Percentiles rank a stretch among this genome's conserved stretches.
Conservation (phyloP, 2,113 vertebrate species). For the Alaudala cheleensis region DNA sequence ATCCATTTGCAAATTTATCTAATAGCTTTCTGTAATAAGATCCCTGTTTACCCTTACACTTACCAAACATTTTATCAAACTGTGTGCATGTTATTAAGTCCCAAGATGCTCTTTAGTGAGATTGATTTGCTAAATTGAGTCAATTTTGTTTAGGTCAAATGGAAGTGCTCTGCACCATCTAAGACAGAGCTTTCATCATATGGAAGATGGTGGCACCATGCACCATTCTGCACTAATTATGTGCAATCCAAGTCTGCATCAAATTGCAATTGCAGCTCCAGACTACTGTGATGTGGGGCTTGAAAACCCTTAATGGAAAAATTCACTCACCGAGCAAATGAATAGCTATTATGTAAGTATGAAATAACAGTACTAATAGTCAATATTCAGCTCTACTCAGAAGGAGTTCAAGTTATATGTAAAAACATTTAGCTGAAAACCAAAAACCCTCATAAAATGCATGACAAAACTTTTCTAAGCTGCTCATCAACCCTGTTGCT, state of each 20-base stretch:
- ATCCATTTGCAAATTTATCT: conserved; percentile 24
- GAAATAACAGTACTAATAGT: background rate
- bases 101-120: conserved; percentile 1
- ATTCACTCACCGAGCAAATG: background rate
- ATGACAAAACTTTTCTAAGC: conserved; percentile 47
- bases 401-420: conserved; percentile 22
- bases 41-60: conserved; percentile 9
- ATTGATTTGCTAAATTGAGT: conserved; percentile 17
- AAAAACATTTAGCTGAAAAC: conserved; percentile 19
- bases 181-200: background rate
- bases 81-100: background rate
- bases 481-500: conserved; percentile 27
- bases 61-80: background rate
- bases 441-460: background rate
- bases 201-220: background rate
- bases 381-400: conserved; percentile 2
- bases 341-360: background rate
- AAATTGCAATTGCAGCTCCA: background rate
- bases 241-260: background rate
- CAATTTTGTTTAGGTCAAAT: conserved; percentile 11
- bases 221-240: background rate
- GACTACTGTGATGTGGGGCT: background rate
- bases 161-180: background rate
- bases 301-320: conserved; percentile 36
- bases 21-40: conserved; percentile 10